These are phyloP conservation scores for Etheostoma nigrum DNA, from an alignment of 2,797 vertebrate species.

Conservation along the genomic window DNA sequence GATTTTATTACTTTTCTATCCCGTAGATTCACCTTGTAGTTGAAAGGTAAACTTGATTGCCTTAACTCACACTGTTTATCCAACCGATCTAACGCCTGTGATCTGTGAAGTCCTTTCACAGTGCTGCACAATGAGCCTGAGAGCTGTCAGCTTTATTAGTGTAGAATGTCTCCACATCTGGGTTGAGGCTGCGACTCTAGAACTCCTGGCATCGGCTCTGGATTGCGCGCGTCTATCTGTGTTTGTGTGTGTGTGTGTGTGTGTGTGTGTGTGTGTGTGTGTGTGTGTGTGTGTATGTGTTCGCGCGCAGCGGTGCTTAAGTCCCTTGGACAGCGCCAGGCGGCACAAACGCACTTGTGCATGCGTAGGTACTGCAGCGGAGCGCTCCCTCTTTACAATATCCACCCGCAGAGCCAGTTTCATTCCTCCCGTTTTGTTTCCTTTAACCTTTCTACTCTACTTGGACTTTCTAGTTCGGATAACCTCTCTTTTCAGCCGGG, in stretches of 20 bases:
- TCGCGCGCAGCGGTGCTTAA: slow-evolving; percentile 39
- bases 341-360: slow-evolving; percentile 35
- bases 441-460: neutral
- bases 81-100: neutral
- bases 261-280: neutral
- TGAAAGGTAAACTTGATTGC: neutral
- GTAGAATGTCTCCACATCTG: slow-evolving; percentile 14
- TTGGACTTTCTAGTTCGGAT: slow-evolving; percentile 25
- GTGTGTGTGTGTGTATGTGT: neutral
- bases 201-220: slow-evolving; percentile 6
- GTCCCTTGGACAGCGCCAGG: slow-evolving; percentile 64
- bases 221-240: neutral
- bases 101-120: neutral
- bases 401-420: neutral
- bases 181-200: slow-evolving; percentile 14
- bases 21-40: neutral
- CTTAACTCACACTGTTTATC: neutral
- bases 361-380: slow-evolving; percentile 31
- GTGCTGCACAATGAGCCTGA: neutral
- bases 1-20: neutral
- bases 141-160: neutral
- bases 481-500: neutral
- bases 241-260: slow-evolving; percentile 2
- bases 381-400: slow-evolving; percentile 1
- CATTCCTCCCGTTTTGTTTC: neutral